phyloP scores from a whole-genome alignment of 2,888 invertebrate species.

The Netelia virgata region DNA sequence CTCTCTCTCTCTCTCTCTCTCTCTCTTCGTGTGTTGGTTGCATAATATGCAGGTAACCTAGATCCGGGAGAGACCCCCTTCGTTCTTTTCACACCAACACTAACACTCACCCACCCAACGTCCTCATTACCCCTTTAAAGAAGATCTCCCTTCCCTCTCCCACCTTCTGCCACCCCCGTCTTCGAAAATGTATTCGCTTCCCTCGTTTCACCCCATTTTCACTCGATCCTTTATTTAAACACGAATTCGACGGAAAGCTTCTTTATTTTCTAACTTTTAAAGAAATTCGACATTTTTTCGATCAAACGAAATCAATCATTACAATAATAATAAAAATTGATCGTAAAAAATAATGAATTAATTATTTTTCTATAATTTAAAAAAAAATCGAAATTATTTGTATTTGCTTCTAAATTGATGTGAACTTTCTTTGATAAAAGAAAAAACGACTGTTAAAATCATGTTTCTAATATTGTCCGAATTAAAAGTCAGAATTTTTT shows the following conservation, averaged over 20 bases:
- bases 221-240: constrained; percentile 21
- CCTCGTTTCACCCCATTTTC: constrained; percentile 54
- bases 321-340: too few relatives aligned
- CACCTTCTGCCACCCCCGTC: constrained; percentile 48
- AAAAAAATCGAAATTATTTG: too few relatives aligned
- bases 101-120: constrained; percentile 75
- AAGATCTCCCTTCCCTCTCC: constrained; percentile 66
- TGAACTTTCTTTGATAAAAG: too few relatives aligned
- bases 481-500: too few relatives aligned
- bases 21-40: constrained; percentile 74
- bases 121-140: constrained; percentile 78
- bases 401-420: too few relatives aligned
- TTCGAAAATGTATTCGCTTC: constrained; percentile 9
- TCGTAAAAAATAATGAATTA: too few relatives aligned
- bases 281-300: too few relatives aligned
- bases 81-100: constrained; percentile 5
- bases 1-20: constrained; percentile 4
- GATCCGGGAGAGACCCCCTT: constrained; percentile 75
- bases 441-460: too few relatives aligned
- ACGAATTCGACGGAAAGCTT: background rate
- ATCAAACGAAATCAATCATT: too few relatives aligned
- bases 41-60: constrained; percentile 83
- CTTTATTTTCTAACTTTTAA: too few relatives aligned
- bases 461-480: too few relatives aligned
- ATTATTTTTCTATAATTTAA: too few relatives aligned